A percentile compares a stretch with the other conserved stretches of the same genome.
Evolutionary conservation across 2,888 invertebrate species (phyloP).

Genomic region (Andrena bucephala): DNA sequence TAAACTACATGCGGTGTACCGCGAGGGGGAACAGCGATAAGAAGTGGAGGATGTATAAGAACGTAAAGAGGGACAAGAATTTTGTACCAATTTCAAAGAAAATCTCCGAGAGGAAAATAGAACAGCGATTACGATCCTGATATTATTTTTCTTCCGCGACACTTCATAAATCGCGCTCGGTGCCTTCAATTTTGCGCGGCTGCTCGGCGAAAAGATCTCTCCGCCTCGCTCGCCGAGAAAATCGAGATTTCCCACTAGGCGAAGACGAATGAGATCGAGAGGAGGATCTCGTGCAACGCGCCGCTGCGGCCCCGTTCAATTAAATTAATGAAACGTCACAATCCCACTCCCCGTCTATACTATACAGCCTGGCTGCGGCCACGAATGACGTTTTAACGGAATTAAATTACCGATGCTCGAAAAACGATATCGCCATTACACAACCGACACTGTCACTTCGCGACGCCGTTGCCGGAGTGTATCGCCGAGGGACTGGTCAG

Average conservation of each 20-base stretch:
- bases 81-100: constrained; percentile 6
- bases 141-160: constrained; percentile 34
- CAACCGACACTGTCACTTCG: not conserved
- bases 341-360: not conserved
- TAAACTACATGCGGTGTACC: not conserved
- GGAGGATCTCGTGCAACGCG: constrained; percentile 4
- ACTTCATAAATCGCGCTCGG: constrained; percentile 38
- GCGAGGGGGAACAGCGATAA: not conserved
- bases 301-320: constrained; percentile 27
- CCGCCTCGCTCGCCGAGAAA: not conserved
- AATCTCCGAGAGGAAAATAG: constrained; percentile 13
- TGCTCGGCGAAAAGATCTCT: not conserved
- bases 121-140: not conserved
- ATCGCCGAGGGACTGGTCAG: not conserved
- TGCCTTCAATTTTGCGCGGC: constrained; percentile 17
- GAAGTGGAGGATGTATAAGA: not conserved
- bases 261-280: constrained; percentile 26
- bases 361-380: not conserved
- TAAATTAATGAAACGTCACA: constrained; percentile 61
- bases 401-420: constrained; percentile 42
- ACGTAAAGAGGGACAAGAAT: not conserved
- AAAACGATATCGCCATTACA: not conserved
- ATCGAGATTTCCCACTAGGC: constrained; percentile 18
- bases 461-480: not conserved
- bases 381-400: constrained; percentile 35